Evolutionary conservation across 2,888 invertebrate species (phyloP).

Genomic region (Lithophane leautieri): DNA sequence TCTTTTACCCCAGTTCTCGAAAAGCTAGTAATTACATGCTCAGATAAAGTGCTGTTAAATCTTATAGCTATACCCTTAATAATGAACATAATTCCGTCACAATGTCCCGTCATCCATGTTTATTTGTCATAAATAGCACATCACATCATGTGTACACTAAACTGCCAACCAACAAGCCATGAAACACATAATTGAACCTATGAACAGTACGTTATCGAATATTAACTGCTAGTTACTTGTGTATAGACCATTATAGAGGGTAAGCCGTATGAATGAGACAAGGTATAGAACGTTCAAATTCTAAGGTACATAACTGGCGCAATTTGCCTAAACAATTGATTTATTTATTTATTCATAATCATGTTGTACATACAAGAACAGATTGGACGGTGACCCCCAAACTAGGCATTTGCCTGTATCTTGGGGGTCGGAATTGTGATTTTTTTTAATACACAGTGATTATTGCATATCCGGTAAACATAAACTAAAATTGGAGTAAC

Average conservation of each 20-base stretch:
- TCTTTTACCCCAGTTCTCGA: too few relatives aligned
- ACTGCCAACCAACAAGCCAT: constrained; percentile 51
- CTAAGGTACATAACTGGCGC: too few relatives aligned
- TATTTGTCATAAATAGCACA: constrained; percentile 37
- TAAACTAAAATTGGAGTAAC: too few relatives aligned
- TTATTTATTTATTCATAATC: too few relatives aligned
- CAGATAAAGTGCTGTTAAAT: background rate
- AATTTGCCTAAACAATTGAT: background rate
- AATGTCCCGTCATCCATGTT: constrained; percentile 15
- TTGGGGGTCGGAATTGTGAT: too few relatives aligned
- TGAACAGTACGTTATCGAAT: constrained; percentile 60
- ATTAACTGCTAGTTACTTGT: constrained; percentile 64
- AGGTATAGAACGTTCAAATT: background rate
- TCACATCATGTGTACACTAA: constrained; percentile 28
- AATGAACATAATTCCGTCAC: background rate
- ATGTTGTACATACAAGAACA: too few relatives aligned
- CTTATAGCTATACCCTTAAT: background rate
- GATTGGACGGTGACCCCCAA: too few relatives aligned
- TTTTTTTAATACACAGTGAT: too few relatives aligned
- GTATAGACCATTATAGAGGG: constrained; percentile 65
- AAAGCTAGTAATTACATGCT: background rate
- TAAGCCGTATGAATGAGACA: constrained; percentile 46
- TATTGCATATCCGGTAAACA: too few relatives aligned
- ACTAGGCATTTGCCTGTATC: too few relatives aligned
- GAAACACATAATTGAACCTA: constrained; percentile 53